Percentiles rank a stretch among this genome's conserved stretches.
Evolutionary conservation across 2,113 vertebrate genomes (phyloP).

Genomic region (Synchiropus splendidus): DNA sequence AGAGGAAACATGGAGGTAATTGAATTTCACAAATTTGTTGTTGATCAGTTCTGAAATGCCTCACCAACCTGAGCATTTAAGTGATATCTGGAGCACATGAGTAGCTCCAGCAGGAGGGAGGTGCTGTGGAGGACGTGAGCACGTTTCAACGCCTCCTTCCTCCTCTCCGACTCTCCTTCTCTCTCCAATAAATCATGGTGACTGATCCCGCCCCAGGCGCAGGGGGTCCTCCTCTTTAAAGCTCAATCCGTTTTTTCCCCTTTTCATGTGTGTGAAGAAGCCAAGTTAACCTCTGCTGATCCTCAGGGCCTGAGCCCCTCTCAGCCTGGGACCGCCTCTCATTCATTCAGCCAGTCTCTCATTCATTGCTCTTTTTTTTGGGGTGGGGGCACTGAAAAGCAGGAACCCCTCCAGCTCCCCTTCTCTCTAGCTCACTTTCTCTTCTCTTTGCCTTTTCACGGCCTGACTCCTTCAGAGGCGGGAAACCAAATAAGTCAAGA

Average conservation of each 20-base stretch:
- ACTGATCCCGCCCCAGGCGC: conserved; percentile 58
- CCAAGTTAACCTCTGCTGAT: conserved; percentile 68
- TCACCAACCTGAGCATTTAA: no score
- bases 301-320: conserved; percentile 49
- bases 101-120: no score
- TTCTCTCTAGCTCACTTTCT: conserved; percentile 15
- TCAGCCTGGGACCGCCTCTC: conserved; percentile 45
- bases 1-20: no score
- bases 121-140: conserved; percentile 32
- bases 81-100: no score
- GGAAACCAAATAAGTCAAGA: conserved; percentile 53
- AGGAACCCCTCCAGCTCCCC: conserved; percentile 23
- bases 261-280: conserved; percentile 66
- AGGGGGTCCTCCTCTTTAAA: conserved; percentile 70
- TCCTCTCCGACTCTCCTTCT: conserved; percentile 27
- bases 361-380: conserved; percentile 67
- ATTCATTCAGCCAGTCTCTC: conserved; percentile 58
- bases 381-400: conserved; percentile 49
- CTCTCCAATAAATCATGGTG: conserved; percentile 67
- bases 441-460: conserved; percentile 50
- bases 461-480: conserved; percentile 35
- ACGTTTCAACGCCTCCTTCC: conserved; percentile 34
- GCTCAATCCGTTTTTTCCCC: conserved; percentile 59
- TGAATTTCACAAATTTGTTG: no score
- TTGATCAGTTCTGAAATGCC: no score